A percentile compares a stretch with the other conserved stretches of the same genome.
Evolutionary conservation across 2,888 invertebrate genomes (phyloP).

Genomic region (Coremacera marginata): DNA sequence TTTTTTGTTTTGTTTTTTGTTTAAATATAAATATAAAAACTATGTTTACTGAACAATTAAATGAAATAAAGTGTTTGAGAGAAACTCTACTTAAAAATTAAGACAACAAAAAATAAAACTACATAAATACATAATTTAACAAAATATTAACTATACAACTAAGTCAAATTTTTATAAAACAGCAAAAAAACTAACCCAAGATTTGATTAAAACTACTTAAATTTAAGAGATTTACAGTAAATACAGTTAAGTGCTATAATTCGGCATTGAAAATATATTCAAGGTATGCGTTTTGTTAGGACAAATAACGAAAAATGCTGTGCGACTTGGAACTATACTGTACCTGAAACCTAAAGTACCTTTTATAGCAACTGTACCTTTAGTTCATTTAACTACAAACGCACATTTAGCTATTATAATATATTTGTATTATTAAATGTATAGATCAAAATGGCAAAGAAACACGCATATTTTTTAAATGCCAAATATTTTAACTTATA

Average conservation of each 20-base stretch:
- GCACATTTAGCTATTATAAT: no score
- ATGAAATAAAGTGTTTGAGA: background rate
- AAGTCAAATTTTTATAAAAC: conserved; percentile 30
- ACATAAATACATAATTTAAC: conserved; percentile 36
- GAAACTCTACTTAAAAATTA: conserved; percentile 3
- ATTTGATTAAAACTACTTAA: conserved; percentile 32
- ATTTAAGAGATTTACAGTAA: conserved; percentile 37
- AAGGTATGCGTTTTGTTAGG: background rate
- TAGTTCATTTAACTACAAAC: no score
- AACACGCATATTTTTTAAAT: no score
- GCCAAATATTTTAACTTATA: no score
- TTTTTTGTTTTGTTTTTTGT: no score
- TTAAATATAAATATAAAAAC: no score
- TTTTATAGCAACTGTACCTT: background rate
- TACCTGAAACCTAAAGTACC: background rate
- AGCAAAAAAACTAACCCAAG: conserved; percentile 41
- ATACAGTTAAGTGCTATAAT: background rate
- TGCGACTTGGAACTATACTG: background rate
- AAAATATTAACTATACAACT: conserved; percentile 43
- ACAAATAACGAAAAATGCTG: background rate
- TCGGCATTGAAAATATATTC: background rate
- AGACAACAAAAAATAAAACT: conserved; percentile 19
- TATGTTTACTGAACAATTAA: no score
- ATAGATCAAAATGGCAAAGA: no score
- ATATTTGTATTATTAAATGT: no score